A percentile compares a stretch with the other conserved stretches of the same genome.
Conservation (phyloP, 2,113 vertebrate genomes). For the Pseudonaja textilis region DNA sequence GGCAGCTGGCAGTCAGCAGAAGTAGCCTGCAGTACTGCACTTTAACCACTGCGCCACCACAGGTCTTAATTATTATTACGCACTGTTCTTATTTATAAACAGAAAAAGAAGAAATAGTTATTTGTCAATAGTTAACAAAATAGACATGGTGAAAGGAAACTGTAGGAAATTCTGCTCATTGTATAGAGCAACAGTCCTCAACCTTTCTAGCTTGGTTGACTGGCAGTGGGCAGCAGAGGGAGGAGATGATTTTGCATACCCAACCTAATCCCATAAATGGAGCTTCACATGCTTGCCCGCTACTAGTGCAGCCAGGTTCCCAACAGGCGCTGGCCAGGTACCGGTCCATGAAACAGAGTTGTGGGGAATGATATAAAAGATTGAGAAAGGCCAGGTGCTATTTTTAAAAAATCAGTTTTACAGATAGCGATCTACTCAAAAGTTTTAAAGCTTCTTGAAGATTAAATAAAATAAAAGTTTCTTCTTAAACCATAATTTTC, state of each 20-base stretch:
- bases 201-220: not conserved
- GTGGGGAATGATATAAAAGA: not conserved
- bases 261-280: not conserved
- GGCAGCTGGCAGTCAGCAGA: too few relatives aligned
- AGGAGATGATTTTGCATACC: not conserved
- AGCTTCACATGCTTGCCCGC: not conserved
- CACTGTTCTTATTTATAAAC: not conserved
- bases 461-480: not conserved
- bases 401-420: constrained; percentile 36
- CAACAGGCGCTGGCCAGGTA: not conserved
- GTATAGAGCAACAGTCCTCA: not conserved
- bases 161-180: not conserved
- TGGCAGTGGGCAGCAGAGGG: not conserved
- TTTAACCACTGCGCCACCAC: too few relatives aligned
- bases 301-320: not conserved
- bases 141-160: not conserved
- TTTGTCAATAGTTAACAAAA: constrained; percentile 7
- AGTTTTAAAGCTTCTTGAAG: constrained; percentile 36
- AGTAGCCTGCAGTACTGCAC: too few relatives aligned
- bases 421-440: constrained; percentile 47
- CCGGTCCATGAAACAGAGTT: not conserved
- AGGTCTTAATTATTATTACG: not conserved
- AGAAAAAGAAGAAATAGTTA: not conserved
- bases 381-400: not conserved
- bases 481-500: not conserved